These are phyloP conservation scores for Staurois parvus DNA, from an alignment of 2,797 vertebrate genomes.

Conservation along the genomic window DNA sequence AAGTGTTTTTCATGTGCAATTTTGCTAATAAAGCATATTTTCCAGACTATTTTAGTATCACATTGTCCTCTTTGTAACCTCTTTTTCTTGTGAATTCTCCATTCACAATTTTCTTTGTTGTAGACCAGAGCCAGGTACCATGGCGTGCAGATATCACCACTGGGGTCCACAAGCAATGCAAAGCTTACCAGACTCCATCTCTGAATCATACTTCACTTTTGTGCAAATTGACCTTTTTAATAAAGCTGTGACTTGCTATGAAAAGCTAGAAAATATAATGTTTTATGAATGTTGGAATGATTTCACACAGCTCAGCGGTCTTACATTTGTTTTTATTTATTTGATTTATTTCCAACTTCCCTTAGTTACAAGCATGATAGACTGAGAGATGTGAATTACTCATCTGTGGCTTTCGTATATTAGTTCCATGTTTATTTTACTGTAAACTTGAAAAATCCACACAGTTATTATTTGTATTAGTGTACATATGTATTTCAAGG, in stretches of 20 bases:
- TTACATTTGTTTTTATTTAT: conserved; percentile 3
- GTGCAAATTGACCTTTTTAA: not conserved
- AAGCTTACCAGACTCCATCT: not conserved
- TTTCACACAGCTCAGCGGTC: not conserved
- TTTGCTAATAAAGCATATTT: no score
- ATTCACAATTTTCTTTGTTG: no score
- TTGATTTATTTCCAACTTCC: not conserved
- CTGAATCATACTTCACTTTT: not conserved
- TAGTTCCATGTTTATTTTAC: not conserved
- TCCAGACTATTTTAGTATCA: no score
- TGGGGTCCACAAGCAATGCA: not conserved
- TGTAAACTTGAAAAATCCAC: not conserved
- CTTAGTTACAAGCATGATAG: not conserved
- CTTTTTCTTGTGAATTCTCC: no score
- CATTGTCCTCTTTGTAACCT: no score
- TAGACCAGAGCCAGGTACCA: not conserved
- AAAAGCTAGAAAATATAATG: not conserved
- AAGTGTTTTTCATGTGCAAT: no score
- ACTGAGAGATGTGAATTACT: not conserved
- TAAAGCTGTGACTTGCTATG: not conserved
- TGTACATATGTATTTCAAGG: not conserved
- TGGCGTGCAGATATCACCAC: not conserved
- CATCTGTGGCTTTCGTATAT: not conserved
- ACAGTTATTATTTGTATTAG: not conserved
- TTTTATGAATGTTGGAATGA: not conserved